phyloP scores from a whole-genome alignment of 1,140 invertebrate genomes.

The Globodera ellingtonae region DNA sequence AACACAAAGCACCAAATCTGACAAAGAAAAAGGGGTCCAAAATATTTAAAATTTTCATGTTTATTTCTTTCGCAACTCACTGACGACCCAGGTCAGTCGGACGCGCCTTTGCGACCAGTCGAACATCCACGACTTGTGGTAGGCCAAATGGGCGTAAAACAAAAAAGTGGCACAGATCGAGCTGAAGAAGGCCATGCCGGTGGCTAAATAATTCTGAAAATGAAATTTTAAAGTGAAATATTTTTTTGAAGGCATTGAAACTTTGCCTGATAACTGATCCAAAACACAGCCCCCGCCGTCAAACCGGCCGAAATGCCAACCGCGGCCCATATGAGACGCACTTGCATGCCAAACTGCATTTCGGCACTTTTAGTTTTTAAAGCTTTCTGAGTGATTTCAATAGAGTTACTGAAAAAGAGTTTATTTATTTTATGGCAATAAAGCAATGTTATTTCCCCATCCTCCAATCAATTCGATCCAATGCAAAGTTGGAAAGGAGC shows the following conservation, averaged over 20 bases:
- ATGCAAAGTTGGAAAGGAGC: too few relatives aligned
- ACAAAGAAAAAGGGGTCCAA: background rate
- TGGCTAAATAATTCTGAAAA: constrained; percentile 50
- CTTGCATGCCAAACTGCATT: constrained; percentile 47
- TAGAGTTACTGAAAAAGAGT: too few relatives aligned
- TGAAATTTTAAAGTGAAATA: constrained; percentile 1
- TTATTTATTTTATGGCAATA: too few relatives aligned
- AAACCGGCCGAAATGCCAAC: constrained; percentile 50
- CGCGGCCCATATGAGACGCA: constrained; percentile 48
- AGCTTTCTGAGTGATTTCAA: too few relatives aligned
- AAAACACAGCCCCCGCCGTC: constrained; percentile 46
- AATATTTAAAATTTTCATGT: background rate
- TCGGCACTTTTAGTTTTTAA: background rate
- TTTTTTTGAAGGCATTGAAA: background rate
- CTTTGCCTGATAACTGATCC: constrained; percentile 41
- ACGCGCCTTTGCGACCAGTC: constrained; percentile 46
- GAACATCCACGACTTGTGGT: constrained; percentile 50
- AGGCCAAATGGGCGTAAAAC: constrained; percentile 50
- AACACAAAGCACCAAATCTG: constrained; percentile 49
- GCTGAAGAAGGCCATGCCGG: constrained; percentile 47
- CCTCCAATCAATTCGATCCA: too few relatives aligned
- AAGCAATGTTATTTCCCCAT: too few relatives aligned
- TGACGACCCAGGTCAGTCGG: constrained; percentile 36
- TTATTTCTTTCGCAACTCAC: constrained; percentile 36
- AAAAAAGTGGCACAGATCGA: constrained; percentile 52